A percentile compares a stretch with the other conserved stretches of the same genome.
Conservation (phyloP, 2,888 invertebrate genomes). For the Ischnura elegans region DNA sequence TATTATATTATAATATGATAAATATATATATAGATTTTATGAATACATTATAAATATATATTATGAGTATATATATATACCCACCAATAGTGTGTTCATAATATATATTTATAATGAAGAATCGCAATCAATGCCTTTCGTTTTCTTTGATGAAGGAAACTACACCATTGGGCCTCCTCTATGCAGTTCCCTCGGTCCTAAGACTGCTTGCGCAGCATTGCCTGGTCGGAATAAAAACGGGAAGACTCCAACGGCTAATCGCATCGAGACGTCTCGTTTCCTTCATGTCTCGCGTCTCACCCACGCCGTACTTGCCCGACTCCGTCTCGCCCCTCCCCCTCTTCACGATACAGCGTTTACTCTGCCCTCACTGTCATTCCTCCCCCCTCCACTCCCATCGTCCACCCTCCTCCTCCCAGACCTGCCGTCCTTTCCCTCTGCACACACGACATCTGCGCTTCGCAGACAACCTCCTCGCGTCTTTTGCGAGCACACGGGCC, state of each 20-base stretch:
- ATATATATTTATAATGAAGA: no score
- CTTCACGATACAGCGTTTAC: neutral
- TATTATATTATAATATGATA: no score
- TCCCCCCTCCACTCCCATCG: neutral
- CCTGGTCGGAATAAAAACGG: neutral
- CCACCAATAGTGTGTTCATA: no score
- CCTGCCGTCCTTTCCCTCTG: neutral
- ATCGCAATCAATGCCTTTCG: no score
- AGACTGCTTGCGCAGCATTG: neutral
- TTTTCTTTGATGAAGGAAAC: no score
- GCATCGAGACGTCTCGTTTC: neutral
- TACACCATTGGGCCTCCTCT: no score
- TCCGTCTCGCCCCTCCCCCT: neutral
- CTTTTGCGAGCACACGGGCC: neutral
- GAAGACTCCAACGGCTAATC: neutral
- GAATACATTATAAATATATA: no score
- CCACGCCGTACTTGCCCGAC: neutral
- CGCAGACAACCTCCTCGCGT: conserved; percentile 47
- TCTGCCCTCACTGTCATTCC: conserved; percentile 2
- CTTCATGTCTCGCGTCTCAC: conserved; percentile 20
- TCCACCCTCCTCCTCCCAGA: neutral
- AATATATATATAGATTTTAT: no score
- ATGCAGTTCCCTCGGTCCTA: no score
- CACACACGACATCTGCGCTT: conserved; percentile 32
- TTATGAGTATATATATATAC: no score